These are phyloP conservation scores for Mus minutoides DNA, from an alignment of 2,797 vertebrate genomes.

Conservation along the genomic window DNA sequence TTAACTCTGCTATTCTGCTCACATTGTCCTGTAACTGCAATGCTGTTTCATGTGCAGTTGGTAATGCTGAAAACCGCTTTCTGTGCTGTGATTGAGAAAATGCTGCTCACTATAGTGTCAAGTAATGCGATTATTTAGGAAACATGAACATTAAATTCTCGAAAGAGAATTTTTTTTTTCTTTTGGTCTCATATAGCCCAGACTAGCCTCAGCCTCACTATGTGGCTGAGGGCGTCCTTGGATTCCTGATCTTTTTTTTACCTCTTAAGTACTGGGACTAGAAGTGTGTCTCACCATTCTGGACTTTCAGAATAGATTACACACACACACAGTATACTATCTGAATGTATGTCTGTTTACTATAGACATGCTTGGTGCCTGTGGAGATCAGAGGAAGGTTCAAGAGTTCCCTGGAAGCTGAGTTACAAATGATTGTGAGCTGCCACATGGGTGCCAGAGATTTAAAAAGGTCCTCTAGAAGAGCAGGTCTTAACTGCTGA, in stretches of 20 bases:
- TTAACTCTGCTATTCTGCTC: neutral
- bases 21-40: neutral
- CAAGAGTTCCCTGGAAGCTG: too few species aligned
- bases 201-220: neutral
- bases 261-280: neutral
- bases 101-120: neutral
- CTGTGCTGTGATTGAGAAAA: neutral
- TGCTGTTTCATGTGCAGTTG: neutral
- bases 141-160: neutral
- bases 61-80: neutral
- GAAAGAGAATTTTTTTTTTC: neutral
- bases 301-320: neutral
- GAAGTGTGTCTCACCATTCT: neutral
- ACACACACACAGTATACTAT: too few species aligned
- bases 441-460: neutral
- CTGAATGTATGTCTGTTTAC: neutral
- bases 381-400: neutral
- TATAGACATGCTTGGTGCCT: neutral
- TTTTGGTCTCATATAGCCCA: neutral
- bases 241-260: neutral
- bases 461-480: neutral
- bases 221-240: neutral
- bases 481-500: neutral
- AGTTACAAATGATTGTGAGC: neutral
- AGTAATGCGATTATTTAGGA: neutral